These are phyloP conservation scores for Andrena praecox DNA, from an alignment of 2,888 invertebrate genomes.

Conservation along the genomic window DNA sequence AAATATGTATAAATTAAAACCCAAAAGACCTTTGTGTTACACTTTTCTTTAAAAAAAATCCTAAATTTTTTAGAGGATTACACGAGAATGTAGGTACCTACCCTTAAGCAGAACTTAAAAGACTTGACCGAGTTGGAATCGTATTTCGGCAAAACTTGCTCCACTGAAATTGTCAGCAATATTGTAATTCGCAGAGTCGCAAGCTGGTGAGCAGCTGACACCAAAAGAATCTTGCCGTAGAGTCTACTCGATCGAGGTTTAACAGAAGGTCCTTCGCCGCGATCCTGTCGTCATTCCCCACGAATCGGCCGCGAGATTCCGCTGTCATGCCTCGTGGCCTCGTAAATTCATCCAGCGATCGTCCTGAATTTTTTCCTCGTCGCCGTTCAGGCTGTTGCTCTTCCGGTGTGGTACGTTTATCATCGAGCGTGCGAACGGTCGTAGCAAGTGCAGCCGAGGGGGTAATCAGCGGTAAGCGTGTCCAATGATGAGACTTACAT, in stretches of 20 bases:
- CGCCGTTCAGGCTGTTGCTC: conserved; percentile 5
- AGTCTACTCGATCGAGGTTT: conserved; percentile 37
- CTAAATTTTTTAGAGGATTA: no score
- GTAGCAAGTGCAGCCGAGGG: conserved; percentile 6
- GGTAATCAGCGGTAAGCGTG: conserved; percentile 30
- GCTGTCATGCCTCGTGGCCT: conserved; percentile 13
- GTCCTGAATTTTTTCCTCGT: background rate
- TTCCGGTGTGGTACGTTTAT: conserved; percentile 32
- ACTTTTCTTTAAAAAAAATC: no score
- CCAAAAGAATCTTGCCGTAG: conserved; percentile 50
- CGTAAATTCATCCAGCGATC: conserved; percentile 52
- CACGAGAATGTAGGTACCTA: no score
- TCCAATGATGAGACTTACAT: conserved; percentile 16
- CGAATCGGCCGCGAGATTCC: conserved; percentile 39
- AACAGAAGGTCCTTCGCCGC: conserved; percentile 12
- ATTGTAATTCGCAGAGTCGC: conserved; percentile 71
- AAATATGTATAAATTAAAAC: no score
- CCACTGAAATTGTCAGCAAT: conserved; percentile 51
- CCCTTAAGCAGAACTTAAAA: no score
- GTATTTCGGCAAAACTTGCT: no score
- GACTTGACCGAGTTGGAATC: no score
- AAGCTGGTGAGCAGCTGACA: conserved; percentile 68
- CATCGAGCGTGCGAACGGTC: conserved; percentile 26
- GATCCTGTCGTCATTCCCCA: conserved; percentile 30
- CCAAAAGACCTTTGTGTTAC: no score